Evolutionary conservation across 23 tunicate species (phyloP).

Genomic region (Ciona savignyi): DNA sequence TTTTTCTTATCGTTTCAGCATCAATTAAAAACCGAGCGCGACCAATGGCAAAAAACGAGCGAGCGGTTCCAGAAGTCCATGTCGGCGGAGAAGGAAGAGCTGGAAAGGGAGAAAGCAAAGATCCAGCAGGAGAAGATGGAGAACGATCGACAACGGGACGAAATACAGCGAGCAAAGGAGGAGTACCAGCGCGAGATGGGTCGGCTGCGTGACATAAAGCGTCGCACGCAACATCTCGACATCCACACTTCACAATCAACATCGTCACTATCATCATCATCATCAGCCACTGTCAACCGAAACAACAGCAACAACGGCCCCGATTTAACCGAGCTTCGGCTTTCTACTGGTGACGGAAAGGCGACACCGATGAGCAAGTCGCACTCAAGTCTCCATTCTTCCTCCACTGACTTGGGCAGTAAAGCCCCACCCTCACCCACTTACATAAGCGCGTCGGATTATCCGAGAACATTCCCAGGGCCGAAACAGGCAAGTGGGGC

Average conservation of each 20-base stretch:
- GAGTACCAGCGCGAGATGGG: slow-evolving; percentile 56
- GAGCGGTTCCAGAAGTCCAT: slow-evolving; percentile 41
- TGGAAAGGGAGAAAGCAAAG: slow-evolving; percentile 29
- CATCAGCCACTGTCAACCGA: not conserved
- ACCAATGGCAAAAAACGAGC: slow-evolving; percentile 30
- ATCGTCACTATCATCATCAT: slow-evolving; percentile 1
- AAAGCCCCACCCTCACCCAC: slow-evolving; percentile 43
- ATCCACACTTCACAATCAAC: slow-evolving; percentile 6
- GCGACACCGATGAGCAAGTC: slow-evolving; percentile 30
- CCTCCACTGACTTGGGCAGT: not conserved
- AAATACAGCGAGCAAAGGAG: slow-evolving; percentile 40
- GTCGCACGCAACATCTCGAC: slow-evolving; percentile 18
- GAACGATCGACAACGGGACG: slow-evolving; percentile 21
- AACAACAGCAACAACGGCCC: slow-evolving; percentile 25
- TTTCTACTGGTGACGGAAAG: slow-evolving; percentile 6
- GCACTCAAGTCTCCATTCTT: slow-evolving; percentile 49
- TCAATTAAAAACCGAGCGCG: slow-evolving; percentile 51
- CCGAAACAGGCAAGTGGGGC: slow-evolving; percentile 27
- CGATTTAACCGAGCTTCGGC: not conserved
- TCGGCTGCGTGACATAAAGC: slow-evolving; percentile 47
- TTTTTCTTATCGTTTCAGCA: too few relatives aligned
- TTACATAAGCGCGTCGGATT: slow-evolving; percentile 40
- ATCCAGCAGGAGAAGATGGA: slow-evolving; percentile 32
- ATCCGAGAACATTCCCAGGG: slow-evolving; percentile 65
- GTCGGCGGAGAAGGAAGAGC: slow-evolving; percentile 27